Conservation (phyloP, 92 coral and sea anemone species). For the Phenganax subtilis region DNA sequence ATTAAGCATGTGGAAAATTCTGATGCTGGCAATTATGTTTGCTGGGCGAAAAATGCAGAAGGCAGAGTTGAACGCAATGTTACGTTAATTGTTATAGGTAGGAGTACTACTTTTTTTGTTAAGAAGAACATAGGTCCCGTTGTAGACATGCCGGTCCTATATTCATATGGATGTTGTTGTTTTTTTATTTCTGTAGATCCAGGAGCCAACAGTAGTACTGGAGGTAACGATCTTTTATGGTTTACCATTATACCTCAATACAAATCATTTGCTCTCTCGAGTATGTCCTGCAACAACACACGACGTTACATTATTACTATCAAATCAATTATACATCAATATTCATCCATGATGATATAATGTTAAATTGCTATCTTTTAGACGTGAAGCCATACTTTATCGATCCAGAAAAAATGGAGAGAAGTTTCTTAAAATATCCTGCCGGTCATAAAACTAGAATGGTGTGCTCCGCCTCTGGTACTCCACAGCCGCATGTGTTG, state of each 20-base stretch:
- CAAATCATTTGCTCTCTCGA: background rate
- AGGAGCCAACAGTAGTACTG: background rate
- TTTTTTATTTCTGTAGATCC: background rate
- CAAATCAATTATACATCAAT: too few relatives aligned
- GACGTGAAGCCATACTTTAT: conserved; percentile 52
- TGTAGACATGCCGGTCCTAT: background rate
- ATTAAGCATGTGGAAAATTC: conserved; percentile 36
- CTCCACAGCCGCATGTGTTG: conserved; percentile 62
- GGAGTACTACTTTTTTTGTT: background rate
- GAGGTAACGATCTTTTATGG: background rate
- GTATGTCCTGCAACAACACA: too few relatives aligned
- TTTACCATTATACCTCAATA: background rate
- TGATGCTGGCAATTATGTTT: conserved; percentile 64
- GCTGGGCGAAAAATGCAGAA: conserved; percentile 49
- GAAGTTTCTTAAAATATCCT: conserved; percentile 60
- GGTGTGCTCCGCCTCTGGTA: conserved; percentile 76
- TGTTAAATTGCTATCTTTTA: background rate
- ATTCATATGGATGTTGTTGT: background rate
- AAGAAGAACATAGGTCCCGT: background rate
- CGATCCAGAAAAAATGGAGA: conserved; percentile 34
- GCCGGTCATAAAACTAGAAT: conserved; percentile 69
- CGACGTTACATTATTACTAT: too few relatives aligned
- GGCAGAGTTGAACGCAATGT: conserved; percentile 52
- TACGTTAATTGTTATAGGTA: conserved; percentile 54
- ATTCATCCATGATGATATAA: too few relatives aligned